Base-by-base conservation (phyloP, 1,140 invertebrate genomes). In the Drosophila melanica region DNA sequence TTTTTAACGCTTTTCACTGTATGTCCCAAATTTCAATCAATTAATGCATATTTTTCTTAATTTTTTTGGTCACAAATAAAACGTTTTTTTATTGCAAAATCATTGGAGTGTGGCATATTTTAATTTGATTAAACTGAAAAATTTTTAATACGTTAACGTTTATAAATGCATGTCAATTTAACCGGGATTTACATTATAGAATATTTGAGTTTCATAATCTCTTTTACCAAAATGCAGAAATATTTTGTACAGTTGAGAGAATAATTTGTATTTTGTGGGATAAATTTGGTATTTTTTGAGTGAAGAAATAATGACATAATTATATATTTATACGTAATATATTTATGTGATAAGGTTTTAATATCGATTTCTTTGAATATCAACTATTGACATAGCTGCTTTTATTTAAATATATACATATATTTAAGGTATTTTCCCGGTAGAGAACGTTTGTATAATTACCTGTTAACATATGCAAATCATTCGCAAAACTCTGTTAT, bases 121-220 rank as follows among this genome's bases (percentile, higher is more conserved):
- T 82, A 58, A 82, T 82, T 82, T 76, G 76, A 79, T 84, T 82
- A 82, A 75, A 65, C 71, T 47, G 54, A 76, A 84, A 54, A 75
- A 79, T 72, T 81, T 81, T 80, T 63, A 59, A 45, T 59, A 80
- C 53, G 75, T 75, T 66, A 75, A 82, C 62, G 42, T 67, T 63
- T 23, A 67, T 81, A 67, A 58, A 80, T 72, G 16, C 12, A 60
- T 53, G 53, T 51, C 1, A 37, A 47, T 44, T 55, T 55, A 20
- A 35, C 4, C 6, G 20, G 3, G n/a, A 9, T 57, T 55, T 39
- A 18, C 18, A 27, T 27, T 27, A 27, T 27, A 8, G 16, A 11
- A 23, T 14, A 4, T 16, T 16, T 6, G 5, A 2, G 12, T 41
- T 12, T 14, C 0, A n/a, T 12, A 2, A 33, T 35, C n/a, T 27